Evolutionary conservation across 1,140 invertebrate species (phyloP), one percentile per base, ranked within the genome.

Genomic region (Alviniconcha marisindica): DNA sequence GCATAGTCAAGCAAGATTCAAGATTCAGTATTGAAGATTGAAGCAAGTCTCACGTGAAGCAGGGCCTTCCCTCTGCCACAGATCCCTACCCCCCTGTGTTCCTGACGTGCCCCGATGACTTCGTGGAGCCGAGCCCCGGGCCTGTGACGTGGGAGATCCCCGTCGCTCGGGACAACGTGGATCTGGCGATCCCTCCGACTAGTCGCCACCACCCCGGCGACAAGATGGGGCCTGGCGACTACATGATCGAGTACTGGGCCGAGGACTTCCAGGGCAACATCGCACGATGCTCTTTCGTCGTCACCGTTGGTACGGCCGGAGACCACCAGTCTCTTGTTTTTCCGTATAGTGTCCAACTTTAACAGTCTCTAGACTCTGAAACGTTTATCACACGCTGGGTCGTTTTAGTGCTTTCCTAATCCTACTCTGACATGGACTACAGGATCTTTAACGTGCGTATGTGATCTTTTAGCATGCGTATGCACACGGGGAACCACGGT

Each of bases 241-340:
- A 81, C 78, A 31, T 71, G 60, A 44, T 81, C 42, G 54, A 56
- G 10, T 81, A 60, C 44, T 42, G 60, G 60, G 60, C 78, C 5
- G 78, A 81, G 44, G 78, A 81, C 60, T 81, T 69, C n/a, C 33
- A 81, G 38, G 78, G 78, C 14, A 81, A 81, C 38, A 69, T 69
- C 18, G 78, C 78, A 2, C 56, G 78, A 24, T 81, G 78, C 78
- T 48, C 60, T 42, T 81, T 81, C 60, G 38, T 81, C 31, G 78
- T 81, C 60, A 81, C 60, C 18, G 78, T 81, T 28, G 14, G 60
- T 66, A 40, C 38, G n/a, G n/a, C n/a, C n/a, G n/a, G n/a, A n/a
- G 24, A 7, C 4, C n/a, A 21, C n/a, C 38, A 74, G 24, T 33
- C 28, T 10, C 15, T 21, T 10, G 24, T n/a, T n/a, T n/a, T n/a